phyloP scores from a whole-genome alignment of 1,140 invertebrate genomes.

The Dendrolimus punctatus region DNA sequence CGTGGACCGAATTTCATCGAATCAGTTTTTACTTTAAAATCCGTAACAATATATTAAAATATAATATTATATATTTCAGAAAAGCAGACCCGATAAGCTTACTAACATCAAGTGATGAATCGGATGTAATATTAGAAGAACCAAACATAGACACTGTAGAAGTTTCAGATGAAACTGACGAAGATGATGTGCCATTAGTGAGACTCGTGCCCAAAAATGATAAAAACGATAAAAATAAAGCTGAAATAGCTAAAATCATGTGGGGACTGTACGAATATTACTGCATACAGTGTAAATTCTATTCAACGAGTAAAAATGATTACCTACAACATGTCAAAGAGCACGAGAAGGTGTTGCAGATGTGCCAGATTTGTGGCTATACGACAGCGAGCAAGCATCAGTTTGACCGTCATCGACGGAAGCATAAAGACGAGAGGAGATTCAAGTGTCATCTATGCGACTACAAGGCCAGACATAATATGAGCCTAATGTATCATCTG shows the following conservation, averaged over 20 bases:
- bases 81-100: conserved; percentile 45
- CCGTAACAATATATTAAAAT: no score
- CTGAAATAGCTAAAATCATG: conserved; percentile 17
- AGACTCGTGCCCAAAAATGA: conserved; percentile 22
- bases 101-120: conserved; percentile 55
- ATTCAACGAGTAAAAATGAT: conserved; percentile 16
- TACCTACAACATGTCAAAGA: conserved; percentile 20
- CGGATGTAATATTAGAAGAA: conserved; percentile 55
- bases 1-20: no score
- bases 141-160: conserved; percentile 51
- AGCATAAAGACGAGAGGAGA: conserved; percentile 34
- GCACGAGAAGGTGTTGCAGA: conserved; percentile 26
- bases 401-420: conserved; percentile 29
- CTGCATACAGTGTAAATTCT: conserved; percentile 36
- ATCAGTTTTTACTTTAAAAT: no score
- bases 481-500: conserved; percentile 48
- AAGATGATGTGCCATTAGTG: conserved; percentile 46
- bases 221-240: conserved; percentile 12
- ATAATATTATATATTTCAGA: conserved; percentile 11
- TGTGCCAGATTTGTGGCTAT: conserved; percentile 38
- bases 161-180: conserved; percentile 52
- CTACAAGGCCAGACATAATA: conserved; percentile 39
- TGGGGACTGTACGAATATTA: conserved; percentile 36
- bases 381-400: conserved; percentile 37
- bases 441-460: conserved; percentile 44